These are phyloP conservation scores for Eupithecia dodoneata DNA, from an alignment of 2,888 invertebrate genomes.

Conservation along the genomic window DNA sequence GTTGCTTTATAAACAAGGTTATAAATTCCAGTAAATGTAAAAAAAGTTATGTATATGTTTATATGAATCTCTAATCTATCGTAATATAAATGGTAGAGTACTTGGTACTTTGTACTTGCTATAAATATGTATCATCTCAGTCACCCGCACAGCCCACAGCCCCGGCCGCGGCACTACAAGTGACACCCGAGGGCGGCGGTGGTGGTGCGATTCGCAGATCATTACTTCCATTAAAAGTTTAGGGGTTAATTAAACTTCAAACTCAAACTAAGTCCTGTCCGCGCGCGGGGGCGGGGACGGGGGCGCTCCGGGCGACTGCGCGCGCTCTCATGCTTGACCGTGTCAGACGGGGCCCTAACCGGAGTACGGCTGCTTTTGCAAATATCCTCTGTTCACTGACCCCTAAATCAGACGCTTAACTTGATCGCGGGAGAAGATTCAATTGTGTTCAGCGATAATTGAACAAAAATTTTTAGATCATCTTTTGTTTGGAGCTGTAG, in stretches of 20 bases:
- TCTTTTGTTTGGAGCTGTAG: neutral
- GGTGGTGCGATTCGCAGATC: constrained; percentile 49
- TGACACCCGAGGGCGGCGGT: neutral
- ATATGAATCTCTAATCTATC: too few relatives aligned
- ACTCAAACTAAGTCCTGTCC: constrained; percentile 6
- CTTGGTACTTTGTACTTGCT: too few relatives aligned
- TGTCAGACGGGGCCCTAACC: neutral
- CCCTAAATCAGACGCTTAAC: neutral
- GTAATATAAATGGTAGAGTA: too few relatives aligned
- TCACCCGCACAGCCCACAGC: too few relatives aligned
- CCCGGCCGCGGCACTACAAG: constrained; percentile 3
- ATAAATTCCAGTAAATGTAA: too few relatives aligned
- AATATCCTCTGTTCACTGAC: neutral
- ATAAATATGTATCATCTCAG: too few relatives aligned
- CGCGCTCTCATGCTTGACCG: neutral
- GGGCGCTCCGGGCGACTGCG: neutral
- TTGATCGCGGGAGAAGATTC: neutral
- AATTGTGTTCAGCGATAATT: neutral
- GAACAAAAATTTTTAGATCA: neutral
- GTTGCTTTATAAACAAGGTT: too few relatives aligned
- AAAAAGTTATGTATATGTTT: too few relatives aligned
- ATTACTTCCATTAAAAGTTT: constrained; percentile 59
- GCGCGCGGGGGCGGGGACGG: neutral
- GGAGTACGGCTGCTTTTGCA: neutral
- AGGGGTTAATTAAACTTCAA: constrained; percentile 47